These are phyloP conservation scores for Dromaius novaehollandiae DNA, from an alignment of 2,113 vertebrate species.

Conservation along the genomic window DNA sequence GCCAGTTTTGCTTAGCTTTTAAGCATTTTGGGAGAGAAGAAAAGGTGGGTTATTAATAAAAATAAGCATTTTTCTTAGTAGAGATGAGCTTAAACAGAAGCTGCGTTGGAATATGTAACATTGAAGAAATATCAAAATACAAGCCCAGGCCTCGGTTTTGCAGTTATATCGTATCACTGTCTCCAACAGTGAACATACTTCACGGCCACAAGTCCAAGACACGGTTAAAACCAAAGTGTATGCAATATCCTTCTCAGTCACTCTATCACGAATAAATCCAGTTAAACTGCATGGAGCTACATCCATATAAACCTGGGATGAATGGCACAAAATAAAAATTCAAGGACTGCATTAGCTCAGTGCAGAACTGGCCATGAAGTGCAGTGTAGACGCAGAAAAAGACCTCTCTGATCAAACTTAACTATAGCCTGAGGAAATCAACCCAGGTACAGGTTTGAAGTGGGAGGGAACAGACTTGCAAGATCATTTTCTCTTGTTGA, in stretches of 20 bases:
- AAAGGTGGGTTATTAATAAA: background rate
- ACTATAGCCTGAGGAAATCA: background rate
- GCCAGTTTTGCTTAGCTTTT: background rate
- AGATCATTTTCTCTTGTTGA: background rate
- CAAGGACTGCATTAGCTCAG: background rate
- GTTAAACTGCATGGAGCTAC: background rate
- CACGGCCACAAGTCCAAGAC: background rate
- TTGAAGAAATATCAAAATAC: background rate
- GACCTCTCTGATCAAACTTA: background rate
- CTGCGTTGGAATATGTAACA: background rate
- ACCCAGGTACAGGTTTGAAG: background rate
- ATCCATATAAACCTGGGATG: background rate
- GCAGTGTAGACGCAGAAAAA: background rate
- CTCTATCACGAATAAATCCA: background rate
- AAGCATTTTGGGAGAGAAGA: background rate
- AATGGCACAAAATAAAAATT: slow-evolving; percentile 1
- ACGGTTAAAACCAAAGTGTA: background rate
- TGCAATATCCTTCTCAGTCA: background rate
- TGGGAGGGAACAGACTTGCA: background rate
- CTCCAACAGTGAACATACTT: background rate
- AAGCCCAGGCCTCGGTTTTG: background rate
- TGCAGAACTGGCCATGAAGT: background rate
- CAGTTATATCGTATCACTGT: background rate
- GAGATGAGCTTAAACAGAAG: background rate
- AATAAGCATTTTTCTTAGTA: background rate